Evolutionary conservation across 2,797 vertebrate species (phyloP), one percentile per base, ranked within the genome.

Genomic region (Dryobates pubescens): DNA sequence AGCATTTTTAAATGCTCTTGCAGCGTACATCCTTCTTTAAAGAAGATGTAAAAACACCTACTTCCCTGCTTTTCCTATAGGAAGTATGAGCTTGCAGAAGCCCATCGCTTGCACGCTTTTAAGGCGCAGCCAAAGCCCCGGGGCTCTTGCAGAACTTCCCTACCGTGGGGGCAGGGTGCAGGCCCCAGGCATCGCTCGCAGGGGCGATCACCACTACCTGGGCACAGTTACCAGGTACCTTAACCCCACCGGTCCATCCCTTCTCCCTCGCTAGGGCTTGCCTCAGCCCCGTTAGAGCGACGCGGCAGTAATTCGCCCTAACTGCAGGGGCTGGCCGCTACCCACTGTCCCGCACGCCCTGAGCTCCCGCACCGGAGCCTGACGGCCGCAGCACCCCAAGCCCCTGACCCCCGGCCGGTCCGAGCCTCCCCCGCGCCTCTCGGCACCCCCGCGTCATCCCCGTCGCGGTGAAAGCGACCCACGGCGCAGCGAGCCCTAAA

Each of bases 221-320:
- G 43, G 32, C 56, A 19, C 57, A 61, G 75, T n/a, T 36, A 3
- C 24, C 65, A 1, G 62, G 54, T 22, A 49, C 88, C 78, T 30
- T 7, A 58, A n/a, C 45, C 61, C 59, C 22, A 18, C 57, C 41
- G 23, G 36, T 59, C 9, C 20, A 3, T 1, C 23, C 49, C 45
- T 34, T 3, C 26, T 13, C 47, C 56, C 49, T 12, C 7, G 7
- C 75, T 41, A 14, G 29, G 59, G 30, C n/a, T 17, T 2, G 23
- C 38, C 22, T 27, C 16, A 1, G 3, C 36, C 65, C 51, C 49
- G 53, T 29, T 23, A 63, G 63, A 41, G 3, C 45, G 51, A 7
- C 4, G 23, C 0, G 6, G 82, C 58, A 8, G 32, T 2, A 1
- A 3, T 6, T 17, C n/a, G 1, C 49, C 18, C 8, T 1, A 2